These are phyloP conservation scores for Lasiurus cinereus DNA, from an alignment of 2,113 vertebrate species.

Conservation along the genomic window DNA sequence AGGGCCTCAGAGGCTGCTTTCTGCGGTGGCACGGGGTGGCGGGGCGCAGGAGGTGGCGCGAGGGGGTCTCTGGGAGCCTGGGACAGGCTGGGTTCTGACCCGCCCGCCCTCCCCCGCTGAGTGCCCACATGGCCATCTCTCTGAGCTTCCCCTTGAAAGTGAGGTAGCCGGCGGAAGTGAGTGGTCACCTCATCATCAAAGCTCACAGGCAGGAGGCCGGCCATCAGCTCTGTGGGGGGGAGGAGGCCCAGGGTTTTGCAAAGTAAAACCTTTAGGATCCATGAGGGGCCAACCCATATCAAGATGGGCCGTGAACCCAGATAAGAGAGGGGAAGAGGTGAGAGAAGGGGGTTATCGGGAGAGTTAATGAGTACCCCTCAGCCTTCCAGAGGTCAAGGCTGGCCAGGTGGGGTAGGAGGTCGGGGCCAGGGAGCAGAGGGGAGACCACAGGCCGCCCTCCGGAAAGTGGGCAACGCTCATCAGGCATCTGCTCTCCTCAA, in stretches of 20 bases:
- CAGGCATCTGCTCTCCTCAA: neutral
- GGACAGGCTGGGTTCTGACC: neutral
- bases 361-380: conserved; percentile 46
- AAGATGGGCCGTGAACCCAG: neutral
- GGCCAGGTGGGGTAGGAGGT: neutral
- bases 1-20: neutral
- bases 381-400: neutral
- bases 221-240: neutral
- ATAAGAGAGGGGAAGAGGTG: conserved; percentile 36
- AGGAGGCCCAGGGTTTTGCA: neutral
- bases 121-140: neutral
- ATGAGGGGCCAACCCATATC: neutral
- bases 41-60: neutral
- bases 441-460: neutral
- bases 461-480: neutral
- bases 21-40: neutral
- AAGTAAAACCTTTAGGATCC: neutral
- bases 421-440: neutral
- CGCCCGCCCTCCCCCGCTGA: neutral
- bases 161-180: neutral
- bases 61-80: neutral
- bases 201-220: neutral
- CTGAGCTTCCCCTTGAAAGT: neutral
- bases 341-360: conserved; percentile 30
- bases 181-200: neutral